A percentile compares a stretch with the other conserved stretches of the same genome.
Conservation (phyloP, 2,888 invertebrate species). For the Cactoblastis cactorum region DNA sequence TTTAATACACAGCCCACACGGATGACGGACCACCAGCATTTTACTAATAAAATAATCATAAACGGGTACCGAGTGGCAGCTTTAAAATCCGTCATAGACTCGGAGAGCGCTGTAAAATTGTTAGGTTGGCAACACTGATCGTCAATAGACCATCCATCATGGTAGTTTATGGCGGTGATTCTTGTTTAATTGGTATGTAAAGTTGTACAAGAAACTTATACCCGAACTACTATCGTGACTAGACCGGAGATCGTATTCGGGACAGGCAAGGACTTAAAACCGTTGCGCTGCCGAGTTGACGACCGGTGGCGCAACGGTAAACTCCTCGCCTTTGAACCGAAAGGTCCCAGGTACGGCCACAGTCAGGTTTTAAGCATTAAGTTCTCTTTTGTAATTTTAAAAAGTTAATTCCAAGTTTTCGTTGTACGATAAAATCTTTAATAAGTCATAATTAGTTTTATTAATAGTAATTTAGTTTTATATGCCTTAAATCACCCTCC, state of each 20-base stretch:
- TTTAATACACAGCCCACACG: constrained; percentile 17
- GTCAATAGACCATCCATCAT: constrained; percentile 43
- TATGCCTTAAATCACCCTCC: neutral
- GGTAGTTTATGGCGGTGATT: constrained; percentile 19
- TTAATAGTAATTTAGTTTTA: neutral
- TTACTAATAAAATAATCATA: constrained; percentile 38
- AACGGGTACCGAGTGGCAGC: constrained; percentile 35
- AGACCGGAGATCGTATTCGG: too few relatives aligned
- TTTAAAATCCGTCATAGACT: constrained; percentile 51
- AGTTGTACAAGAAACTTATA: neutral
- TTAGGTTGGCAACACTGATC: constrained; percentile 9
- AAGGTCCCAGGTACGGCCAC: too few relatives aligned
- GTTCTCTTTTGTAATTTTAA: too few relatives aligned
- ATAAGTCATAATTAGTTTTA: too few relatives aligned
- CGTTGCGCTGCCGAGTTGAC: too few relatives aligned
- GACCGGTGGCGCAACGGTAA: too few relatives aligned
- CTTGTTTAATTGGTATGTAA: neutral
- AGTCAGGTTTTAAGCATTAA: too few relatives aligned
- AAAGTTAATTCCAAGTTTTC: too few relatives aligned
- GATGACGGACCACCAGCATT: constrained; percentile 49
- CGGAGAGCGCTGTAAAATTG: constrained; percentile 40
- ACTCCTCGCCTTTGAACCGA: too few relatives aligned
- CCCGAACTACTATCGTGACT: too few relatives aligned
- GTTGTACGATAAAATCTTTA: too few relatives aligned
- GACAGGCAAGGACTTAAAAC: too few relatives aligned